Percentiles rank a stretch among this genome's conserved stretches.
Evolutionary conservation across 2,888 invertebrate species (phyloP).

Genomic region (Idaea biselata): DNA sequence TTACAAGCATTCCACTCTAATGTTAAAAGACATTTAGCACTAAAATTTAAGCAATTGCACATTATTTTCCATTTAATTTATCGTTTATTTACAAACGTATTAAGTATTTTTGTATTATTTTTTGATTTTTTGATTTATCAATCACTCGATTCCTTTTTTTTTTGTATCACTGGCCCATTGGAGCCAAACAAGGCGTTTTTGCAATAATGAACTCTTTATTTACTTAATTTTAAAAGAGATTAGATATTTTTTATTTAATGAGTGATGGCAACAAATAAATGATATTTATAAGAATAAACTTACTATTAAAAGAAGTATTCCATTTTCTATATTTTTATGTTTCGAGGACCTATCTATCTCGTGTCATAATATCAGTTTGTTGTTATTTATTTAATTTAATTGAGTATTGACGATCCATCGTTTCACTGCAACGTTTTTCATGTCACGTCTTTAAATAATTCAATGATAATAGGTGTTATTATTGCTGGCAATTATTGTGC

Average conservation of each 20-base stretch:
- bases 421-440: constrained; percentile 40
- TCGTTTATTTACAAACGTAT: constrained; percentile 6
- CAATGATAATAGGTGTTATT: constrained; percentile 17
- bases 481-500: constrained; percentile 36
- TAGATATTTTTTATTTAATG: constrained; percentile 77
- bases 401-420: constrained; percentile 43
- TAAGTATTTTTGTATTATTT: constrained; percentile 4
- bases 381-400: constrained; percentile 75
- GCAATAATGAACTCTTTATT: constrained; percentile 71
- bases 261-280: constrained; percentile 73
- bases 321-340: constrained; percentile 64
- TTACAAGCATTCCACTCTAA: constrained; percentile 42
- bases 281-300: constrained; percentile 75
- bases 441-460: constrained; percentile 31
- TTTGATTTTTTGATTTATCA: background rate
- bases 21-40: constrained; percentile 44
- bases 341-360: constrained; percentile 68
- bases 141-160: constrained; percentile 14
- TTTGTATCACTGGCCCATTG: constrained; percentile 22
- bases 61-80: constrained; percentile 18
- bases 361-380: constrained; percentile 76
- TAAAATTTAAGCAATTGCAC: constrained; percentile 30
- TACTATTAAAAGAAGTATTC: constrained; percentile 63
- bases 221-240: constrained; percentile 76
- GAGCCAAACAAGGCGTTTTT: constrained; percentile 57